phyloP scores from a whole-genome alignment of 2,888 invertebrate species.

The Plebejus anna region DNA sequence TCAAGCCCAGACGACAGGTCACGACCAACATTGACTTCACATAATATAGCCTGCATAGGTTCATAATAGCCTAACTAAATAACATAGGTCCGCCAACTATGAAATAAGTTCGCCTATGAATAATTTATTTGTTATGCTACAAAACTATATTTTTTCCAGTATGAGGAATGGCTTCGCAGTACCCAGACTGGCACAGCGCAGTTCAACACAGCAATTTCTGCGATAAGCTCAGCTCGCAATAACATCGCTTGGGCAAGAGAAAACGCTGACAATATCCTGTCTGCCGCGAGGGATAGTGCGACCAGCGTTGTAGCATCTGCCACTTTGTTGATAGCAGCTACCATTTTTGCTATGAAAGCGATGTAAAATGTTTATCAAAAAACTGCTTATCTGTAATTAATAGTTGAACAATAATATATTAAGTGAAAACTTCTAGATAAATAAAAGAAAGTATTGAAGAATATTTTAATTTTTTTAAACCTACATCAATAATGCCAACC shows the following conservation, averaged over 20 bases:
- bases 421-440: not conserved
- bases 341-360: constrained; percentile 40
- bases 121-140: not conserved
- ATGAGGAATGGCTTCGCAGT: constrained; percentile 57
- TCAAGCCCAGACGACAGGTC: too few species aligned
- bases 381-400: too few species aligned
- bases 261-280: constrained; percentile 54
- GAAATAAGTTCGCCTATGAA: too few species aligned
- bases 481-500: too few species aligned
- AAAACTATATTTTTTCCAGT: constrained; percentile 46
- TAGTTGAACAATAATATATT: not conserved
- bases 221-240: constrained; percentile 54
- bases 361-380: constrained; percentile 29
- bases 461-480: not conserved
- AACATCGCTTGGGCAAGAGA: constrained; percentile 63
- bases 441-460: not conserved
- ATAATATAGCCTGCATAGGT: too few species aligned
- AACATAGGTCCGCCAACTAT: too few species aligned
- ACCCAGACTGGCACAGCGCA: constrained; percentile 52
- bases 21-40: too few species aligned
- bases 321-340: constrained; percentile 36
- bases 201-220: constrained; percentile 49
- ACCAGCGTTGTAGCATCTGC: constrained; percentile 46
- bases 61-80: too few species aligned
- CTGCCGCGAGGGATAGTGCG: constrained; percentile 52